Base-by-base conservation (phyloP, 1,140 invertebrate genomes). In the Ceratosolen fusciceps region DNA sequence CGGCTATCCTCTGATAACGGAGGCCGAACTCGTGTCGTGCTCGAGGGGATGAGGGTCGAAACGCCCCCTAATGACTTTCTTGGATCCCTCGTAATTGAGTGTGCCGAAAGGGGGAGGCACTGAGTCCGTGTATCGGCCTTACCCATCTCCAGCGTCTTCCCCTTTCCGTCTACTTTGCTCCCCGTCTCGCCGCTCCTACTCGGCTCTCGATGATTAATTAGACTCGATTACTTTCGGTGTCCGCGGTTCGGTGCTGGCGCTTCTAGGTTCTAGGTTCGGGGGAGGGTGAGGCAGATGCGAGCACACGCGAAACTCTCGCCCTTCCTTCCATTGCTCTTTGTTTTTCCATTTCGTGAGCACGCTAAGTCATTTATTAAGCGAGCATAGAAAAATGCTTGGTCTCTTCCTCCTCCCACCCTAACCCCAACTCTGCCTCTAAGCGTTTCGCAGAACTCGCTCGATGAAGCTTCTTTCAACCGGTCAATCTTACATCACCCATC, bases 11-110 rank as follows among this genome's bases (percentile, higher is more conserved):
- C 16, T 47, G 43, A 16, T 9, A 9, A 16, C 71, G 26, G 4
- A 21, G 26, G 1, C n/a, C 56, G n/a, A n/a, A n/a, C n/a, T n/a
- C n/a, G n/a, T n/a, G 16, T 5, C 0, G 74, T 52, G 29, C n/a
- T 58, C 14, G 29, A 56, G 26, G 49, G 29, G 21, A 1, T 10
- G n/a, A 37, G 39, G 62, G 65, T 58, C 37, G 21, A 31, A 24
- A 37, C 37, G 77, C 26, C 72, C 43, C 60, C 31, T 73, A 79
- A 79, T 56, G 77, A 74, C 77, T 73, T 79, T 78, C 68, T 78
- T 54, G 77, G 58, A 74, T 65, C 68, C 21, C 29, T 65, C n/a
- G 58, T 79, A 74, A 79, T 73, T 79, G 71, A 79, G 77, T 72
- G 26, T 47, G n/a, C 52, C 37, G n/a, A 60, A n/a, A n/a, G 60